Conservation (phyloP, 2,797 vertebrate species). For the Squalus acanthias region DNA sequence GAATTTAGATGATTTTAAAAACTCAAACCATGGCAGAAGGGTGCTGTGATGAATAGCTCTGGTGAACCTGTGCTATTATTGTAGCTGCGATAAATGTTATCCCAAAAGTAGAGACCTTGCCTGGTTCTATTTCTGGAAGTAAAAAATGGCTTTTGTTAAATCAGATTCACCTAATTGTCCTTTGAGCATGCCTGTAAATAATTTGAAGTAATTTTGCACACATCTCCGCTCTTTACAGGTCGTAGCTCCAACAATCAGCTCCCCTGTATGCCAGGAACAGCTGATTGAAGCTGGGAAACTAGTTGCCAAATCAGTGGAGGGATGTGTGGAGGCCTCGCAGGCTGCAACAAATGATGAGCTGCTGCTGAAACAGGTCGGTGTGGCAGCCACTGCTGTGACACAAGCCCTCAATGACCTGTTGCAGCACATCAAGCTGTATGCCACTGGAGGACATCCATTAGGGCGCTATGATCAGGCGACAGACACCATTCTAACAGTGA, state of each 20-base stretch:
- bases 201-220: not conserved
- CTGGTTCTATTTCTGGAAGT: not conserved
- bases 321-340: constrained; percentile 87
- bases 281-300: constrained; percentile 88
- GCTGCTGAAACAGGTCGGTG: constrained; percentile 85
- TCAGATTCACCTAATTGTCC: not conserved
- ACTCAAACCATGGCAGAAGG: not conserved
- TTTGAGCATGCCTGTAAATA: not conserved
- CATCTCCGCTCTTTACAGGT: constrained; percentile 60
- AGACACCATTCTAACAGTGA: constrained; percentile 92
- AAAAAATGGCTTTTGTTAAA: not conserved
- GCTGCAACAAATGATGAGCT: constrained; percentile 80
- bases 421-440: constrained; percentile 89
- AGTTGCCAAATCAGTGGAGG: constrained; percentile 91
- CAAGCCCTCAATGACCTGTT: constrained; percentile 91
- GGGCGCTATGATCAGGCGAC: constrained; percentile 93
- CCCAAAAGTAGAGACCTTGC: not conserved
- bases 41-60: not conserved
- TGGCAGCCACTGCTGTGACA: constrained; percentile 82
- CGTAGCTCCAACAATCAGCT: constrained; percentile 95
- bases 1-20: not conserved
- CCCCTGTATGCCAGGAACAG: constrained; percentile 93
- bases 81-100: not conserved
- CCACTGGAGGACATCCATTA: constrained; percentile 78
- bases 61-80: not conserved